Percentiles rank a stretch among this genome's conserved stretches.
Evolutionary conservation across 2,888 invertebrate species (phyloP).

Genomic region (Serrognathus titanus): DNA sequence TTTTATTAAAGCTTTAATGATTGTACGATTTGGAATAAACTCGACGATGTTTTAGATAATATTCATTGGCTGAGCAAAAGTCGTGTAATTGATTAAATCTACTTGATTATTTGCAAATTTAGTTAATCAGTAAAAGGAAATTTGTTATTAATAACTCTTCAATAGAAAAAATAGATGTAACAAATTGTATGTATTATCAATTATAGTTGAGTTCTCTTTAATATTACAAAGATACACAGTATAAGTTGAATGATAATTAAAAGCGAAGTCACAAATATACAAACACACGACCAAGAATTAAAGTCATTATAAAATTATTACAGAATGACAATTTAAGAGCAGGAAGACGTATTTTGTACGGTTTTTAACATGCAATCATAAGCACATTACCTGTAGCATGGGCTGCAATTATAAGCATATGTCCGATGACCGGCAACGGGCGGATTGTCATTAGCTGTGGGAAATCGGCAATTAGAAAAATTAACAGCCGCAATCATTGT

Average conservation of each 20-base stretch:
- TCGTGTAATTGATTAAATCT: too few species aligned
- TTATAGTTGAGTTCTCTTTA: too few species aligned
- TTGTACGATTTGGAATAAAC: background rate
- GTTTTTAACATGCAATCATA: slow-evolving; percentile 49
- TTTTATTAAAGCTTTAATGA: slow-evolving; percentile 18
- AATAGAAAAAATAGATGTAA: too few species aligned
- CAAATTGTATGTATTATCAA: too few species aligned
- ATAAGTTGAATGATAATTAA: background rate
- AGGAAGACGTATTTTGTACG: slow-evolving; percentile 50
- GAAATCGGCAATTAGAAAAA: slow-evolving; percentile 43
- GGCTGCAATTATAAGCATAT: slow-evolving; percentile 47
- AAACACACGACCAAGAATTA: slow-evolving; percentile 9
- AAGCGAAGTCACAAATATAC: background rate
- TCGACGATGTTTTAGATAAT: background rate
- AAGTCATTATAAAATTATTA: slow-evolving; percentile 47
- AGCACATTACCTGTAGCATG: slow-evolving; percentile 42
- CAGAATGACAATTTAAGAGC: slow-evolving; percentile 50
- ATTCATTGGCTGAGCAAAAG: too few species aligned
- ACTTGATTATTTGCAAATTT: too few species aligned
- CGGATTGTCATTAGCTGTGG: slow-evolving; percentile 38
- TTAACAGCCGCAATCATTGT: slow-evolving; percentile 30
- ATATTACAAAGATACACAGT: too few species aligned
- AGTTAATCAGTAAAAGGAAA: too few species aligned
- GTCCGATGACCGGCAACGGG: slow-evolving; percentile 39
- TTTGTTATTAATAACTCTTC: too few species aligned